Evolutionary conservation across 2,113 vertebrate genomes (phyloP).

Genomic region (Castor canadensis): DNA sequence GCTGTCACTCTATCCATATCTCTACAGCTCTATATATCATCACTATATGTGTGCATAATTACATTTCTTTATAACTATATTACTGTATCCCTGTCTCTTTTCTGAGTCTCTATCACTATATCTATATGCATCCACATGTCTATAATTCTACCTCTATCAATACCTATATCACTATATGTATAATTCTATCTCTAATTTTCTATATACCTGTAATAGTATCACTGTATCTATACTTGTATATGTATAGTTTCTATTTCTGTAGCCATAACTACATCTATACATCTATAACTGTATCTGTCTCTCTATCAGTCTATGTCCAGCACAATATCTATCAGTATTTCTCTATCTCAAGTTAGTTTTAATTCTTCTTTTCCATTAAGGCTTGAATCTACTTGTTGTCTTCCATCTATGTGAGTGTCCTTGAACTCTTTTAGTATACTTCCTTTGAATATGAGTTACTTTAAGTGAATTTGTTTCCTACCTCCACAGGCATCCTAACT

Average conservation of each 20-base stretch:
- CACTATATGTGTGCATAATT: background rate
- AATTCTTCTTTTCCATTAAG: background rate
- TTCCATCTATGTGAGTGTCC: background rate
- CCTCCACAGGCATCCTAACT: background rate
- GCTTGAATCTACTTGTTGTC: background rate
- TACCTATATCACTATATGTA: background rate
- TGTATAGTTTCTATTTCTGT: background rate
- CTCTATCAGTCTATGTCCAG: background rate
- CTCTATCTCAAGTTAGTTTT: background rate
- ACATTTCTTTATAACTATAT: background rate
- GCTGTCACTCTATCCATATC: background rate
- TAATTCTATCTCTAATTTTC: background rate
- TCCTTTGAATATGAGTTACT: background rate
- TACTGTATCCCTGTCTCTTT: background rate
- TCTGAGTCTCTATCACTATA: background rate
- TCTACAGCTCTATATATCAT: background rate
- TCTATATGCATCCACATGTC: background rate
- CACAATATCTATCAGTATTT: background rate
- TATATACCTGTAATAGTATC: background rate
- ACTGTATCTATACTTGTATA: background rate
- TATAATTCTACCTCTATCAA: background rate
- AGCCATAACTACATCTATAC: background rate
- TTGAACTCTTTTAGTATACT: background rate
- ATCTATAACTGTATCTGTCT: background rate
- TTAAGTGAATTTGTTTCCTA: background rate